phyloP scores from a whole-genome alignment of 2,113 vertebrate genomes.

The Epinephelus cyanopodus region DNA sequence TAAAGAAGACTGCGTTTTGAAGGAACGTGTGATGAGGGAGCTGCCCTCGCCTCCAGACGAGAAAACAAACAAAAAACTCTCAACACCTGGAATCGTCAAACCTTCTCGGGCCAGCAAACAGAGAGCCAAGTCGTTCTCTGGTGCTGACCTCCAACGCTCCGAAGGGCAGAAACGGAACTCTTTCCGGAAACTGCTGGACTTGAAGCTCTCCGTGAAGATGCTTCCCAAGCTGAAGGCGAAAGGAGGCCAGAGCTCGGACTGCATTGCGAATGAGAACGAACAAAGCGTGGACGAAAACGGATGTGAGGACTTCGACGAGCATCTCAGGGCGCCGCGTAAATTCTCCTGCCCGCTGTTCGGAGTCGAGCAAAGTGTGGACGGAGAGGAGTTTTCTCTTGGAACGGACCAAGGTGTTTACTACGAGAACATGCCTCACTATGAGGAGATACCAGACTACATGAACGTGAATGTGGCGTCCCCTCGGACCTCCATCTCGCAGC shows the following conservation, averaged over 20 bases:
- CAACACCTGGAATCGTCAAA: conserved; percentile 73
- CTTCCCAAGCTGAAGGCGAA: conserved; percentile 86
- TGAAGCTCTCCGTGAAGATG: conserved; percentile 88
- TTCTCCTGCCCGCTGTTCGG: conserved; percentile 44
- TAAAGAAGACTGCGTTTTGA: neutral
- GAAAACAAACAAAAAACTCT: conserved; percentile 84
- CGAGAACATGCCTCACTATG: conserved; percentile 87
- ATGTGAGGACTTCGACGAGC: neutral
- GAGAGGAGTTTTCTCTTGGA: conserved; percentile 58
- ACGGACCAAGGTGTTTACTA: conserved; percentile 72
- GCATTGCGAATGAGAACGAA: conserved; percentile 35
- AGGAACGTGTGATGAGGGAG: conserved; percentile 34
- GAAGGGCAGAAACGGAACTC: conserved; percentile 87
- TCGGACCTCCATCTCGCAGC: conserved; percentile 43
- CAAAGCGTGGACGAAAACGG: conserved; percentile 19
- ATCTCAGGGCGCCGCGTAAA: conserved; percentile 6
- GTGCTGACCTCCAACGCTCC: conserved; percentile 84
- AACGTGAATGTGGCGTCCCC: conserved; percentile 81
- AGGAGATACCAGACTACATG: conserved; percentile 90
- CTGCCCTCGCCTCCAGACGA: conserved; percentile 70
- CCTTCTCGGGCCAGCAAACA: conserved; percentile 78
- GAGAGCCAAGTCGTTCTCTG: conserved; percentile 92
- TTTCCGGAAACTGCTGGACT: conserved; percentile 89
- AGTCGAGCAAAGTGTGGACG: conserved; percentile 72
- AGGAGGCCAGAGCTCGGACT: conserved; percentile 80